Base-by-base conservation (phyloP, 1,140 invertebrate species). In the Aphidius gifuensis region DNA sequence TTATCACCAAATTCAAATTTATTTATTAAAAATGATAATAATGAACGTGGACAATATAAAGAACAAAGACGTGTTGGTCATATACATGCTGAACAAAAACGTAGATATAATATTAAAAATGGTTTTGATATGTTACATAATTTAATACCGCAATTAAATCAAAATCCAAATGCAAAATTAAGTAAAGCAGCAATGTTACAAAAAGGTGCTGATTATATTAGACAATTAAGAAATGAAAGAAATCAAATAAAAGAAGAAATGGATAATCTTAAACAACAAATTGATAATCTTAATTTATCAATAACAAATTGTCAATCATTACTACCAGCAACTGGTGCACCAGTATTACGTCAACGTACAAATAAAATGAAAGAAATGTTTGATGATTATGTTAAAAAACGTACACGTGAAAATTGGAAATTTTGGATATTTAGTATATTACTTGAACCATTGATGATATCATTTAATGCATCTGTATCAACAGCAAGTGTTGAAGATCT, bases 341-440 rank as follows among this genome's bases (percentile, higher is more conserved):
- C 95, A 38, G 90, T 98, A 59, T 93, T 93, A 42, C 85, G 91
- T 66, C 90, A 94, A 69, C 86, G 92, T 68, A 91, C 90, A n/a
- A 93, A 89, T 73, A 92, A 93, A 76, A 93, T 97, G 85, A 92
- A 91, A 68, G 93, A 97, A 82, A 93, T 96, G 88, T 98, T 96
- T 82, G 90, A 95, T 64, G 88, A 93, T 46, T 97, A 97, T 82
- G 92, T 98, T 9, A 84, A 88, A 68, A 86, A 84, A 60, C 83
- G 93, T 58, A 97, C 95, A 16, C 83, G 89, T 71, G 87, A 91
- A 74, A 96, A 97, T 82, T 98, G 96, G 95, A 98, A 97, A 83
- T 98, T 97, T 83, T 98, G 94, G 93, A 94, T 98, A 93, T 94
- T 98, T 75, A 96, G 95, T 81, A 86, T 95, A 64, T 88, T 98